Conservation (phyloP, 1,140 invertebrate genomes). For the Telenomus remus region DNA sequence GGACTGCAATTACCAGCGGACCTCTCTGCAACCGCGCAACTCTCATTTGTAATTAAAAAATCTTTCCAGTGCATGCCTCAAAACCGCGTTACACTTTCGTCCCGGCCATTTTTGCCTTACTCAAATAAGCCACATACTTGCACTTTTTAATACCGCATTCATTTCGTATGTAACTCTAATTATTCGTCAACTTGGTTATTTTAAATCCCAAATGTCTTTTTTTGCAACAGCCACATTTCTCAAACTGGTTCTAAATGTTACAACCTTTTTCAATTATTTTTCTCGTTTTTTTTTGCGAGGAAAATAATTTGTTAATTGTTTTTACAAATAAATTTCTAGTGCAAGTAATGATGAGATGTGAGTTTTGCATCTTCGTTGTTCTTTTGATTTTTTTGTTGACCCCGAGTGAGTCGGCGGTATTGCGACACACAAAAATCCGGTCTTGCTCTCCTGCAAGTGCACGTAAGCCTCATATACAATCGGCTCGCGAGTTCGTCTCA, state of each 20-base stretch:
- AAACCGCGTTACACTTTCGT: conserved; percentile 32
- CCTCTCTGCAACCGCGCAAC: conserved; percentile 45
- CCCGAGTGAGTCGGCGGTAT: conserved; percentile 46
- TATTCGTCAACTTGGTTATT: too few relatives aligned
- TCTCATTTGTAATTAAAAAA: conserved; percentile 58
- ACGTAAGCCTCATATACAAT: conserved; percentile 51
- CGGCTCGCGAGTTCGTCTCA: conserved; percentile 47
- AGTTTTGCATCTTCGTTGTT: conserved; percentile 19
- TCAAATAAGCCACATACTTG: conserved; percentile 21
- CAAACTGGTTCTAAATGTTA: too few relatives aligned
- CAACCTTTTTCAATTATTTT: too few relatives aligned
- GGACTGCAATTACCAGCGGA: conserved; percentile 57
- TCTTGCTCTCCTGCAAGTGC: conserved; percentile 52
- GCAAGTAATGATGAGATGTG: too few relatives aligned
- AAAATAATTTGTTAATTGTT: too few relatives aligned
- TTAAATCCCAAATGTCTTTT: too few relatives aligned
- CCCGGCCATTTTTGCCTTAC: conserved; percentile 19
- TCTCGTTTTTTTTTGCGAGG: too few relatives aligned
- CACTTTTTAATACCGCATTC: background rate
- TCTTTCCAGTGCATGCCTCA: conserved; percentile 36
- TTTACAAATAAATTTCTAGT: too few relatives aligned
- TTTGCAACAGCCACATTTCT: too few relatives aligned
- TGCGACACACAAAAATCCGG: conserved; percentile 57
- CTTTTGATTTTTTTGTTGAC: conserved; percentile 34
- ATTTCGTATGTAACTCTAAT: background rate